Evolutionary conservation across 1,140 invertebrate genomes (phyloP).

Genomic region (Drosophila kanapiae): DNA sequence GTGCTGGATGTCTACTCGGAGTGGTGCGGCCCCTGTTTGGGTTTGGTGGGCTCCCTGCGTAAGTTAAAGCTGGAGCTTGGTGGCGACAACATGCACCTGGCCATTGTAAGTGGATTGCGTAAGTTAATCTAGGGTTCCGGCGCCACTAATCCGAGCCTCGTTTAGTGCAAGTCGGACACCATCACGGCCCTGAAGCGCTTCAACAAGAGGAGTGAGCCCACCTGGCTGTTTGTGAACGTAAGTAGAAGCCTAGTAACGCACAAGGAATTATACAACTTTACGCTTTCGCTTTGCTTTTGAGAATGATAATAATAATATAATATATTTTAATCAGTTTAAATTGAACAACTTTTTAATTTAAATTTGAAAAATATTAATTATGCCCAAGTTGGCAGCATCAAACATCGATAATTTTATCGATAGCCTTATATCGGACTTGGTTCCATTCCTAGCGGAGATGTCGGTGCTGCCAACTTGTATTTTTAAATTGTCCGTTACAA

Average conservation of each 20-base stretch:
- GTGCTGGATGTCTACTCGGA: constrained; percentile 96
- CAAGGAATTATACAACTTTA: too few relatives aligned
- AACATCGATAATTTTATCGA: not conserved
- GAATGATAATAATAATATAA: too few relatives aligned
- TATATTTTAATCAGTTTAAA: not conserved
- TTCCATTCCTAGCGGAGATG: not conserved
- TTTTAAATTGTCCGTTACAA: not conserved
- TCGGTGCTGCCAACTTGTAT: not conserved
- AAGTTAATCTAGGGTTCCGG: not conserved
- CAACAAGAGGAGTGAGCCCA: constrained; percentile 94
- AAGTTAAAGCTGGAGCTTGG: constrained; percentile 96
- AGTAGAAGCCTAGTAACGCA: too few relatives aligned
- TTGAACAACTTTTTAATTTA: not conserved
- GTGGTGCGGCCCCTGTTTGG: constrained; percentile 95
- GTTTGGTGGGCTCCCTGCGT: constrained; percentile 94
- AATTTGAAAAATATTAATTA: not conserved
- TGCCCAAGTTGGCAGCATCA: not conserved
- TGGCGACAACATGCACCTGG: constrained; percentile 92
- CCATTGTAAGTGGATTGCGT: constrained; percentile 87
- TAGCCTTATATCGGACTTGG: not conserved
- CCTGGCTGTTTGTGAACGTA: constrained; percentile 94
- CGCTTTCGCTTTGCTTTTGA: too few relatives aligned
- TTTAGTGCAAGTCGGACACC: constrained; percentile 89
- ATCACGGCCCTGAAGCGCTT: constrained; percentile 92
- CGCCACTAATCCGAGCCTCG: not conserved